Evolutionary conservation across 2,113 vertebrate species (phyloP).

Genomic region (Oncorhynchus mykiss): DNA sequence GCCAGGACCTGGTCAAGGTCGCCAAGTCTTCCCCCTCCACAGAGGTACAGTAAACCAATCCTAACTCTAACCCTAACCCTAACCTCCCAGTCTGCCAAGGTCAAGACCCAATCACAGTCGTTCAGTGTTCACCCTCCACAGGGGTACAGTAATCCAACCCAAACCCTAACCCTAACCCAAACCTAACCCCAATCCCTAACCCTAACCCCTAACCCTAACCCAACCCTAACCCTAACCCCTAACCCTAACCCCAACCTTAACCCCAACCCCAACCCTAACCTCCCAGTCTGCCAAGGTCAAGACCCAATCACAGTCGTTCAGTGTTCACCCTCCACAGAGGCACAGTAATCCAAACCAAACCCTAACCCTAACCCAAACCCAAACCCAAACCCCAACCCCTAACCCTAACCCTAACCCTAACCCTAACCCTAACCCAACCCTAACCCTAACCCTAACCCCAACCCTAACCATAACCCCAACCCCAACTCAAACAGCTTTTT

Average conservation of each 20-base stretch:
- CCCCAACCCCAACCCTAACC: conserved; percentile 40
- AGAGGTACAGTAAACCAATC: conserved; percentile 76
- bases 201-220: neutral
- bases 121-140: conserved; percentile 89
- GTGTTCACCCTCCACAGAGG: too few species aligned
- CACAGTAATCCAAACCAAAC: too few species aligned
- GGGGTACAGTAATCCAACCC: conserved; percentile 73
- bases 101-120: conserved; percentile 87
- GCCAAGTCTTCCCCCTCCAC: conserved; percentile 87
- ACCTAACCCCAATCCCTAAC: too few species aligned
- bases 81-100: conserved; percentile 81
- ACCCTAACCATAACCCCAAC: neutral
- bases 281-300: conserved; percentile 37
- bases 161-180: neutral
- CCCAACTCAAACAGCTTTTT: neutral
- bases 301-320: too few species aligned
- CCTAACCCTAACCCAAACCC: too few species aligned
- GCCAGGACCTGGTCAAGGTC: conserved; percentile 88
- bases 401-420: too few species aligned
- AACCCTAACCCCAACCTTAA: too few species aligned
- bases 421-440: neutral
- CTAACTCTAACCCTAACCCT: neutral
- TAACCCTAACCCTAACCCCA: neutral
- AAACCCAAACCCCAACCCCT: too few species aligned
- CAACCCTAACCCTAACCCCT: too few species aligned